Base-by-base conservation (phyloP, 92 coral and sea anemone species). In the Porites lobata region DNA sequence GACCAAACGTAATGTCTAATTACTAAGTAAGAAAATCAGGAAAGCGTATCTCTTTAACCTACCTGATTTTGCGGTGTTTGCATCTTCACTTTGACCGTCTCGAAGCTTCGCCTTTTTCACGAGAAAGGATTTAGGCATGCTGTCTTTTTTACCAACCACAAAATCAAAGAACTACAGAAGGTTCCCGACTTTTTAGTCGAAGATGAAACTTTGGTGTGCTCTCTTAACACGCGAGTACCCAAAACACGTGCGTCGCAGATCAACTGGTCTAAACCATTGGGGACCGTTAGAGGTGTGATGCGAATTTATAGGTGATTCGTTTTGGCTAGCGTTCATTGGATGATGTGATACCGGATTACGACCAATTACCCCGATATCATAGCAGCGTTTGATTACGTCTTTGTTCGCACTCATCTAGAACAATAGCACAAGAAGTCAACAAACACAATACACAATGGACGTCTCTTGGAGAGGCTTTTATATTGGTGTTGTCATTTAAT, bases 101-200 rank as follows among this genome's bases (percentile, higher is more conserved):
- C 91, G 89, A 71, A 85, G 63, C 79, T 92, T 94, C 88, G 90
- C 83, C 82, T 92, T 90, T 88, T 94, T 94, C 87, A 94, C 97
- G 59, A 94, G 97, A 77, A 94, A 94, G 69, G 97, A 88, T 83
- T 89, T 92, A 75, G 97, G 97, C 97, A 94, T 94, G 56, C 18
- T 82, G 85, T 24, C 86, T 76, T 65, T 59, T 57, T 47, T 17
- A 72, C 47, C 54, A 19, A 38, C 73, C 43, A 61, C 21, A 50
- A 9, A 62, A 51, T 58, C 65, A 74, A 75, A 64, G 50, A 61
- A 29, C 53, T 24, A 83, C 71, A 71, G 62, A 47, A 72, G 80
- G 79, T 50, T 56, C 59, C 66, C 72, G 72, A 83, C 26, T 54
- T 54, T 84, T 74, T 17, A 50, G 53, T 17, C 72, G 13, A 38